Conservation (phyloP, 2,113 vertebrate genomes). For the Antechinus stuartii region DNA sequence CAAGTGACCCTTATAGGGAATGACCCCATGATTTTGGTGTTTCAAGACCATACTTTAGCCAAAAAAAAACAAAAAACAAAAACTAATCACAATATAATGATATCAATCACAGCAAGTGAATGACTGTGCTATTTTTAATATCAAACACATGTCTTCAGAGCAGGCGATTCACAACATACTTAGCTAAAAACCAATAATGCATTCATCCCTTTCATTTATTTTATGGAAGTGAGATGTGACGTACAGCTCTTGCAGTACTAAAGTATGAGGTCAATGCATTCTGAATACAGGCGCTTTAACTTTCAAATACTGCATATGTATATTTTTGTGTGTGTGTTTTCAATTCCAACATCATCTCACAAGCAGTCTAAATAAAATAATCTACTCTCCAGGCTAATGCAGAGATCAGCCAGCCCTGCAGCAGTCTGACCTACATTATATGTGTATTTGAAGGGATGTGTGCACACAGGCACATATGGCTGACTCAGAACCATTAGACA, state of each 20-base stretch:
- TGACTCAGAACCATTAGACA: background rate
- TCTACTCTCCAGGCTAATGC: background rate
- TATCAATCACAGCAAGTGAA: background rate
- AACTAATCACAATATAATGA: background rate
- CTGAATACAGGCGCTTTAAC: background rate
- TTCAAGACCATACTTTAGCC: background rate
- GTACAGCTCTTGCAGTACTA: accelerated
- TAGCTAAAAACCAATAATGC: background rate
- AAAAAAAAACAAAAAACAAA: background rate
- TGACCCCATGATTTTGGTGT: background rate
- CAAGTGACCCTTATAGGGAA: background rate
- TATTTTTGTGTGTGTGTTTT: background rate
- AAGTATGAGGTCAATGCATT: background rate
- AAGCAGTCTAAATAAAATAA: background rate
- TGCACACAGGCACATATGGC: background rate
- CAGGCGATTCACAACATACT: background rate
- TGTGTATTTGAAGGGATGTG: background rate
- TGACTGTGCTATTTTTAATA: background rate
- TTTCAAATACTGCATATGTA: background rate
- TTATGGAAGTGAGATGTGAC: background rate
- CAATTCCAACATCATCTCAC: background rate
- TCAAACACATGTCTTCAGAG: background rate
- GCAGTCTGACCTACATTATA: background rate
- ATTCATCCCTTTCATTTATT: background rate
- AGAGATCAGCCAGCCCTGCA: background rate